These are phyloP conservation scores for Myrmecobius fasciatus DNA, from an alignment of 2,113 vertebrate species.

Conservation along the genomic window DNA sequence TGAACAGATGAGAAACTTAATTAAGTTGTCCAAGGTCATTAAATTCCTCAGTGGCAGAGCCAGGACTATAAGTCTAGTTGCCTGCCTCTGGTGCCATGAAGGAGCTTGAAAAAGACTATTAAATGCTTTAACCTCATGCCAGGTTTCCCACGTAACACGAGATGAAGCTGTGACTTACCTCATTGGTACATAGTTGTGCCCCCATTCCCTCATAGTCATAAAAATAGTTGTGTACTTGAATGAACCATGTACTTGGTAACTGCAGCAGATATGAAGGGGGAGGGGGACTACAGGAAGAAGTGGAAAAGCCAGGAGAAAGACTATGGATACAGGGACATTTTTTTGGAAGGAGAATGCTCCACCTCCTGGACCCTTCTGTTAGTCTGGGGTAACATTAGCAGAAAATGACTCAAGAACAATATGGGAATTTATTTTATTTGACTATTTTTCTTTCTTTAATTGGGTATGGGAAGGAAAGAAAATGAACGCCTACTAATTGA, in stretches of 20 bases:
- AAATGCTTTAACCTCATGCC: background rate
- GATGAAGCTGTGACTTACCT: background rate
- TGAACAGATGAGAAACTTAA: background rate
- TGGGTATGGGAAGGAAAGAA: background rate
- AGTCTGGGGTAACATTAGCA: background rate
- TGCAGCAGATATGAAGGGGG: background rate
- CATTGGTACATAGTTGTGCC: background rate
- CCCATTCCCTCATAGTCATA: background rate
- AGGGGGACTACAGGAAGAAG: background rate
- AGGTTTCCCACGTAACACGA: background rate
- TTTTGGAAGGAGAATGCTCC: background rate
- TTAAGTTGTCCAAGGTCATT: background rate
- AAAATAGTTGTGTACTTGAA: slow-evolving; percentile 3
- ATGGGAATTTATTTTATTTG: background rate
- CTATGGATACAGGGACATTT: background rate
- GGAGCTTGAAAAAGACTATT: background rate
- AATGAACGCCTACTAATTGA: background rate
- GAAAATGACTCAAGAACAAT: background rate
- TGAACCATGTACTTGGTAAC: background rate
- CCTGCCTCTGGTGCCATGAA: background rate
- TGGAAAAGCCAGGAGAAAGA: background rate
- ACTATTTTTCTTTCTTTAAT: background rate
- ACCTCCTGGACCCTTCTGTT: background rate
- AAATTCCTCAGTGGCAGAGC: background rate
- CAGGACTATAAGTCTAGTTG: background rate